A percentile compares a stretch with the other conserved stretches of the same genome.
Conservation (phyloP, 1,140 invertebrate genomes). For the Atta cephalotes region DNA sequence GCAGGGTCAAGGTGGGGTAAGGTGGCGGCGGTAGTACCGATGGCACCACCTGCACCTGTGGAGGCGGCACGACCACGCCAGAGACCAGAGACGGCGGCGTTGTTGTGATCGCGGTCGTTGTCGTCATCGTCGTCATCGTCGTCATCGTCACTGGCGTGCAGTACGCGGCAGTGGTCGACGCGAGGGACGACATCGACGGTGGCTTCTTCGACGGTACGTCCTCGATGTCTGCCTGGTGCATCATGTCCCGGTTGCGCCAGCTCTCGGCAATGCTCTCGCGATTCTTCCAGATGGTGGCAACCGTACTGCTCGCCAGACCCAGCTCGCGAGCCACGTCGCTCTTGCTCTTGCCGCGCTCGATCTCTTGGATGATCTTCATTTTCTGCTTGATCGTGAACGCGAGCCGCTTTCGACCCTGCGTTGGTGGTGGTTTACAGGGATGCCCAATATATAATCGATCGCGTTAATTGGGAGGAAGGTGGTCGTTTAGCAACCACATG, state of each 20-base stretch:
- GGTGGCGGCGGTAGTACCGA: slow-evolving; percentile 63
- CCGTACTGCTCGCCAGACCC: slow-evolving; percentile 87
- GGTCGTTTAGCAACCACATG: slow-evolving; percentile 28
- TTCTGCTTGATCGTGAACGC: slow-evolving; percentile 89
- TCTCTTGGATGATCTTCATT: slow-evolving; percentile 89
- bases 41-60: slow-evolving; percentile 68
- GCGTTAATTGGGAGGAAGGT: slow-evolving; percentile 67
- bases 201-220: slow-evolving; percentile 64
- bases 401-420: slow-evolving; percentile 88
- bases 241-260: slow-evolving; percentile 85
- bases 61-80: slow-evolving; percentile 55
- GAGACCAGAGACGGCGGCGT: slow-evolving; percentile 41
- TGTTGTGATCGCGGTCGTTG: slow-evolving; percentile 41
- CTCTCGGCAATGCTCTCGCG: slow-evolving; percentile 87
- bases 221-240: slow-evolving; percentile 78
- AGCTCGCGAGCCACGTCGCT: slow-evolving; percentile 88
- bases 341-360: slow-evolving; percentile 88
- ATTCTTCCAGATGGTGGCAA: slow-evolving; percentile 88
- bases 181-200: slow-evolving; percentile 33
- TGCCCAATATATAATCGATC: slow-evolving; percentile 77
- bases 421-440: slow-evolving; percentile 75
- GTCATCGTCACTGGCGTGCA: slow-evolving; percentile 54
- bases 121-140: slow-evolving; percentile 54
- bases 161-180: slow-evolving; percentile 52
- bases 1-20: slow-evolving; percentile 66